Evolutionary conservation across 2,888 invertebrate genomes (phyloP).

Genomic region (Eucera pruinosa): DNA sequence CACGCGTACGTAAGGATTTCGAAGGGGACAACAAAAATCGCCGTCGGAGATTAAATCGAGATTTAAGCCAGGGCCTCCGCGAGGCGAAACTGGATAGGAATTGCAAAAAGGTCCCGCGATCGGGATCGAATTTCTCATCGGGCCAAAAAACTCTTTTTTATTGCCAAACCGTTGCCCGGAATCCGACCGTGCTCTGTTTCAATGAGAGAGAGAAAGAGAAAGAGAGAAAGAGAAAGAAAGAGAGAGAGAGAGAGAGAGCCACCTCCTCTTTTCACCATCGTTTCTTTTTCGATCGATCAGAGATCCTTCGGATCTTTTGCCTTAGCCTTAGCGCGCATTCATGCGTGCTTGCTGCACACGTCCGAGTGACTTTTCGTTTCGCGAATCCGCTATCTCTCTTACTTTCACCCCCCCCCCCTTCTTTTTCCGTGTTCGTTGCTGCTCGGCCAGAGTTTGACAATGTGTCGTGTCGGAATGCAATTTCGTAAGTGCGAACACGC

Average conservation of each 20-base stretch:
- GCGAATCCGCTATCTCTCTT: background rate
- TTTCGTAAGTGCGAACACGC: conserved; percentile 60
- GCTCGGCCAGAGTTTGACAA: conserved; percentile 42
- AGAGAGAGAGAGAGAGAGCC: too few species aligned
- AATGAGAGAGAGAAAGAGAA: too few species aligned
- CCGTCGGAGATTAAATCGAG: conserved; percentile 51
- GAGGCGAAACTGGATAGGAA: conserved; percentile 67
- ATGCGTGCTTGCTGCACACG: conserved; percentile 58
- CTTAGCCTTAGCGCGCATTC: conserved; percentile 43
- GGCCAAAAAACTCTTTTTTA: conserved; percentile 37
- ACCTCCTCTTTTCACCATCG: background rate
- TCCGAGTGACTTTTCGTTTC: conserved; percentile 52
- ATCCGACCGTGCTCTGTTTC: conserved; percentile 35
- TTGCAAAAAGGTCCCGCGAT: conserved; percentile 51
- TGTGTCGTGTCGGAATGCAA: conserved; percentile 60
- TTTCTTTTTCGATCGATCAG: background rate
- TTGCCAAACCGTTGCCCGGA: conserved; percentile 37
- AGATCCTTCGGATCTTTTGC: background rate
- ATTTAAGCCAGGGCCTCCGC: conserved; percentile 34
- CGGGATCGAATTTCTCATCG: conserved; percentile 66
- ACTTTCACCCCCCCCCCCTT: background rate
- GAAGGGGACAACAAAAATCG: conserved; percentile 35
- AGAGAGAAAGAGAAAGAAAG: too few species aligned
- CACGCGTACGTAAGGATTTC: conserved; percentile 31
- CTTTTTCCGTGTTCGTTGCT: background rate